Percentiles rank a stretch among this genome's conserved stretches.
These are phyloP conservation scores for Drosophila prostipennis DNA, from an alignment of 2,888 invertebrate species.

Conservation along the genomic window DNA sequence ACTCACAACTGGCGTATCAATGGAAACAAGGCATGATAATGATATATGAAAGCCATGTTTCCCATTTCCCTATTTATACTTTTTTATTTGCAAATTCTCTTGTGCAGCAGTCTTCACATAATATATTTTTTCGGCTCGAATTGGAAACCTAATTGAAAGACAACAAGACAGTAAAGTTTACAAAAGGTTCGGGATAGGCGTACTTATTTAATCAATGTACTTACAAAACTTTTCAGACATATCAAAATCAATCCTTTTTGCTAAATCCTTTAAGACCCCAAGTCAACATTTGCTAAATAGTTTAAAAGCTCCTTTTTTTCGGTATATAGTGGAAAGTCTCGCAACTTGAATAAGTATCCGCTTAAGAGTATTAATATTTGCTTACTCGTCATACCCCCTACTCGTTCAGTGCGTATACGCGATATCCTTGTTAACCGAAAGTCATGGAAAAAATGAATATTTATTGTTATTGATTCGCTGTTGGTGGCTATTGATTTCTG, in stretches of 20 bases:
- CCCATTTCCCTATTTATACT: background rate
- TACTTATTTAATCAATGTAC: conserved; percentile 2
- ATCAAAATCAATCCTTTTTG: background rate
- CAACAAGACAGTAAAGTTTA: background rate
- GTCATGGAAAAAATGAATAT: background rate
- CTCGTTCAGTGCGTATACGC: conserved; percentile 28
- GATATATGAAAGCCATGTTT: conserved; percentile 19
- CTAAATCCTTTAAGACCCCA: too few species aligned
- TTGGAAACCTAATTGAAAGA: background rate
- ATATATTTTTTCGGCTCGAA: background rate
- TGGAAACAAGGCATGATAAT: conserved; percentile 47
- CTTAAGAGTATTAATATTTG: conserved; percentile 49
- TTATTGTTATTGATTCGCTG: conserved; percentile 2
- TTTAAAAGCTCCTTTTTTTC: background rate
- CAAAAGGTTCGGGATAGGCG: background rate
- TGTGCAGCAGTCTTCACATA: conserved; percentile 15
- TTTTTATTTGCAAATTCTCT: conserved; percentile 4
- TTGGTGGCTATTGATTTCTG: conserved; percentile 38
- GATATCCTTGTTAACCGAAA: conserved; percentile 1
- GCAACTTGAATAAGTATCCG: conserved; percentile 1
- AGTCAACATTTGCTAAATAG: background rate
- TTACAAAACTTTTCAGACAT: conserved; percentile 33
- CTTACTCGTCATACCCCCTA: conserved; percentile 8
- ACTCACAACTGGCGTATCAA: conserved; percentile 41
- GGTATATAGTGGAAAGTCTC: background rate